These are phyloP conservation scores for Pocillopora verrucosa DNA, from an alignment of 64 coral and sea anemone species.

Conservation along the genomic window DNA sequence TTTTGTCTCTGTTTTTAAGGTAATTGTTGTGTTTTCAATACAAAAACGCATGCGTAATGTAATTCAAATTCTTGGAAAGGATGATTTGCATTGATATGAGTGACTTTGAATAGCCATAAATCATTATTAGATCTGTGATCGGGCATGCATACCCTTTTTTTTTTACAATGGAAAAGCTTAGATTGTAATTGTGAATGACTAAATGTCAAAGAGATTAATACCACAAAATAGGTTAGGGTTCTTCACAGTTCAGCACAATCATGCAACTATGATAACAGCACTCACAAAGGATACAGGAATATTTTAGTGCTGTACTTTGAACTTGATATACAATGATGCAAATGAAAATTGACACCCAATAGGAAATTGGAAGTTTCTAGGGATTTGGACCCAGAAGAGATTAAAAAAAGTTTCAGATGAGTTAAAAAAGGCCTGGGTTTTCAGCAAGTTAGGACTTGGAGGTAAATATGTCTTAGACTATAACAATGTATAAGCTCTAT, in stretches of 20 bases:
- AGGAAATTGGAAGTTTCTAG: not conserved
- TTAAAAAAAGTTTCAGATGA: no score
- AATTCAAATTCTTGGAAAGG: slow-evolving; percentile 26
- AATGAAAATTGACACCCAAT: not conserved
- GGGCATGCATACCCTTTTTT: not conserved
- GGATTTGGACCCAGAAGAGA: not conserved
- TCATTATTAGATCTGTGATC: not conserved
- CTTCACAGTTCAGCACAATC: not conserved
- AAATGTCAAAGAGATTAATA: not conserved
- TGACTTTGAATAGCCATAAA: not conserved
- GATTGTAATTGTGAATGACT: not conserved
- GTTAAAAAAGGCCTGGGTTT: no score
- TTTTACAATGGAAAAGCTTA: not conserved
- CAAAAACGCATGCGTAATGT: not conserved
- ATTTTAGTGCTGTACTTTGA: not conserved
- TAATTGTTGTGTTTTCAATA: not conserved
- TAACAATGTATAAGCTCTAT: no score
- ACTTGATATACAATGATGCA: not conserved
- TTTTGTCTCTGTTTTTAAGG: no score
- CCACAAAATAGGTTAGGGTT: not conserved
- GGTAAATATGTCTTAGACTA: no score
- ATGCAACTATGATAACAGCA: not conserved
- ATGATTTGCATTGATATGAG: not conserved
- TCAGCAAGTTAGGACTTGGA: no score
- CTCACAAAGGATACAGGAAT: no score